Conservation (phyloP, 2,113 vertebrate species). For the Rutilus rutilus region DNA sequence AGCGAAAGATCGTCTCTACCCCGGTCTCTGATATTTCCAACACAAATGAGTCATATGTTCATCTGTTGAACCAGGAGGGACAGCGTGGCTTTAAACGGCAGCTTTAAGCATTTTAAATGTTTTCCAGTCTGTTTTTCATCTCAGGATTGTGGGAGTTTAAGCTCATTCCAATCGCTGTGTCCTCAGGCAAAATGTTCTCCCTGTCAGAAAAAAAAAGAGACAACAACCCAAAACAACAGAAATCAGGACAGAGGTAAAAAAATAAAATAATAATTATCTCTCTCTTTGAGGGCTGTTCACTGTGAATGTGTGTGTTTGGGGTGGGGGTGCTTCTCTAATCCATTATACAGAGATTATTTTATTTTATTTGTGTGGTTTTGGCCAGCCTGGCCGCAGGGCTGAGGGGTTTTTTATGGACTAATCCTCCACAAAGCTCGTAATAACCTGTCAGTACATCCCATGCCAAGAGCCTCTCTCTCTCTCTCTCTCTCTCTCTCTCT, state of each 20-base stretch:
- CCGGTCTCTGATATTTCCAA: slow-evolving; percentile 62
- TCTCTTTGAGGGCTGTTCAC: slow-evolving; percentile 43
- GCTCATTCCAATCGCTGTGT: slow-evolving; percentile 76
- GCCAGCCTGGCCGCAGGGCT: slow-evolving; percentile 67
- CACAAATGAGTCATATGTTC: slow-evolving; percentile 71
- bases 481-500: slow-evolving; percentile 54
- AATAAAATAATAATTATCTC: no score
- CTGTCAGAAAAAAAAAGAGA: slow-evolving; percentile 55
- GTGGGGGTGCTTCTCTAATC: slow-evolving; percentile 47
- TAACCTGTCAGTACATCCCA: slow-evolving; percentile 80
- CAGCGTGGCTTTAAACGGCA: slow-evolving; percentile 64
- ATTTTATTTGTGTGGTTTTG: slow-evolving; percentile 74
- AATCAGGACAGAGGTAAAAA: slow-evolving; percentile 70
- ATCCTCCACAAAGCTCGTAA: slow-evolving; percentile 81
- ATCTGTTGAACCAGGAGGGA: slow-evolving; percentile 68
- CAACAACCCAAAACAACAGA: slow-evolving; percentile 69
- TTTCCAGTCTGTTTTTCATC: slow-evolving; percentile 65
- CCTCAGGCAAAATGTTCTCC: slow-evolving; percentile 65
- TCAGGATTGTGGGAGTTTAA: slow-evolving; percentile 76
- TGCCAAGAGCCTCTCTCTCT: slow-evolving; percentile 64
- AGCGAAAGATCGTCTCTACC: slow-evolving; percentile 52
- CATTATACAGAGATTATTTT: slow-evolving; percentile 76
- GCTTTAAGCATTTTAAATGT: slow-evolving; percentile 72
- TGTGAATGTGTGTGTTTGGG: slow-evolving; percentile 51
- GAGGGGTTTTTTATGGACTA: slow-evolving; percentile 78